Evolutionary conservation across 2,797 vertebrate genomes (phyloP).

Genomic region (Argyrosomus regius): DNA sequence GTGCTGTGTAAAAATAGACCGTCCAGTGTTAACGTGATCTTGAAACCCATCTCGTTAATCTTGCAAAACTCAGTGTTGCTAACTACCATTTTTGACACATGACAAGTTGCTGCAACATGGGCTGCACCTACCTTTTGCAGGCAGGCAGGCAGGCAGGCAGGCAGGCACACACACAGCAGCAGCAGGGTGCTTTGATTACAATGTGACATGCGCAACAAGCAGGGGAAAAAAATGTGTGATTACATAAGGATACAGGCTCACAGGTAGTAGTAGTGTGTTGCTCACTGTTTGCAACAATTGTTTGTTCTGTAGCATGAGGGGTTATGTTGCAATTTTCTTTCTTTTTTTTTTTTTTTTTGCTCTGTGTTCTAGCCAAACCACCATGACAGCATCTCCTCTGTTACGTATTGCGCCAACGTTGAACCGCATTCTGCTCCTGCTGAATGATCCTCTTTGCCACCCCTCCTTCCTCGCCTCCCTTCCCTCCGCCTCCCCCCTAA

Average conservation of each 20-base stretch:
- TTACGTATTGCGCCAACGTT: slow-evolving; percentile 78
- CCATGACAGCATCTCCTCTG: slow-evolving; percentile 52
- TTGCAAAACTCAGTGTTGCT: slow-evolving; percentile 1
- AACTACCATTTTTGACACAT: slow-evolving; percentile 12
- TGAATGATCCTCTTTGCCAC: slow-evolving; percentile 75
- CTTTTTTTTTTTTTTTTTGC: background rate
- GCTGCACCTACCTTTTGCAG: slow-evolving; percentile 1
- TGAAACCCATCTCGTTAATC: slow-evolving; percentile 53
- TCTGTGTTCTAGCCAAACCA: slow-evolving; percentile 6
- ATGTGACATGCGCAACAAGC: slow-evolving; percentile 75
- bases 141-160: background rate
- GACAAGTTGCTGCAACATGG: slow-evolving; percentile 27
- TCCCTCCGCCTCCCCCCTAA: slow-evolving; percentile 83
- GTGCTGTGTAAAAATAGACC: slow-evolving; percentile 72
- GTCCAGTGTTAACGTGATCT: slow-evolving; percentile 57
- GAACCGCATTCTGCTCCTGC: slow-evolving; percentile 81
- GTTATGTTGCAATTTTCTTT: slow-evolving; percentile 4
- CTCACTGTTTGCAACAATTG: background rate
- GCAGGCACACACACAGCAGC: background rate
- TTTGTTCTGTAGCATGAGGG: background rate
- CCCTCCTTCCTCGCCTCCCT: slow-evolving; percentile 63
- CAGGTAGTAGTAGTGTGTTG: slow-evolving; percentile 18
- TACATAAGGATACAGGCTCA: slow-evolving; percentile 52
- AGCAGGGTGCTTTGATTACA: slow-evolving; percentile 26
- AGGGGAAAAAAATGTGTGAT: slow-evolving; percentile 27